These are phyloP conservation scores for Netelia virgata DNA, from an alignment of 2,888 invertebrate species.

Conservation along the genomic window DNA sequence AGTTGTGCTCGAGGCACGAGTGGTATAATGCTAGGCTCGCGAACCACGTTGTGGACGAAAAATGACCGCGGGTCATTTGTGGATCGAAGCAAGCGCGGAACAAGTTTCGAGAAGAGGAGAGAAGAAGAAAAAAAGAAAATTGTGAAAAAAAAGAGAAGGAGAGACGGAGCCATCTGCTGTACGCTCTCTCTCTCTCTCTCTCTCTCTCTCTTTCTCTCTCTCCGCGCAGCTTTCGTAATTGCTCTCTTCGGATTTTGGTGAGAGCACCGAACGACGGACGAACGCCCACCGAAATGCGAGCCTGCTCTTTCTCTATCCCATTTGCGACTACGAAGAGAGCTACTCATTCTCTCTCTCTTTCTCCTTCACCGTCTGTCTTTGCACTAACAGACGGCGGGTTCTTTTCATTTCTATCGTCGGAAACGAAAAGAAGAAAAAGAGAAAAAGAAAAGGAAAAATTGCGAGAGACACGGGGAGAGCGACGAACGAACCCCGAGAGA, in stretches of 20 bases:
- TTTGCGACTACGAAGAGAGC: constrained; percentile 9
- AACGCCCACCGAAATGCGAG: constrained; percentile 68
- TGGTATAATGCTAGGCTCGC: background rate
- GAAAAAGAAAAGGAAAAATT: background rate
- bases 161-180: constrained; percentile 64
- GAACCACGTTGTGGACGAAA: background rate
- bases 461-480: background rate
- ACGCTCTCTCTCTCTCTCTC: constrained; percentile 3
- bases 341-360: background rate
- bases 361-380: constrained; percentile 13
- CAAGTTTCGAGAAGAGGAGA: constrained; percentile 27
- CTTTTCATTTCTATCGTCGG: constrained; percentile 42
- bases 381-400: constrained; percentile 12
- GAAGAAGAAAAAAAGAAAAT: constrained; percentile 30
- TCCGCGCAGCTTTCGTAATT: constrained; percentile 55
- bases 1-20: constrained; percentile 18
- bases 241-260: constrained; percentile 64
- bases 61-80: constrained; percentile 2
- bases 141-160: constrained; percentile 7
- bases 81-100: constrained; percentile 4
- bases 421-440: constrained; percentile 16
- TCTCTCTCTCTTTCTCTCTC: background rate
- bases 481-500: constrained; percentile 18
- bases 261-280: constrained; percentile 13
- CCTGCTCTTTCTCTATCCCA: background rate